Evolutionary conservation across 2,888 invertebrate species (phyloP).

Genomic region (Uloborus plumipes): DNA sequence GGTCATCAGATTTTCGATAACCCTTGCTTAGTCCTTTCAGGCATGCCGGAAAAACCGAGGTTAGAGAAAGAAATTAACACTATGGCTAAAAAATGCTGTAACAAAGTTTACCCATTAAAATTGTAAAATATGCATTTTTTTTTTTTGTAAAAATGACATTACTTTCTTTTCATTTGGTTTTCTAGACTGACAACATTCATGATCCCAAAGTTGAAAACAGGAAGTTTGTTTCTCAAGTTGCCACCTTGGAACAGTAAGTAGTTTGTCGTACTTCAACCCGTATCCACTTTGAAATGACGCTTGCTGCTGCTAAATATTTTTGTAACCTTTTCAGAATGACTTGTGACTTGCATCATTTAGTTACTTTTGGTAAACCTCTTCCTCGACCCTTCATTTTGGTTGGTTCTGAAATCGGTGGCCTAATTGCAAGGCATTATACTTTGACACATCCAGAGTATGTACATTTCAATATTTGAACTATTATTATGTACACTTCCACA

Average conservation of each 20-base stretch:
- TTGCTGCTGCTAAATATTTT: not conserved
- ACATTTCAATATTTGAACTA: not conserved
- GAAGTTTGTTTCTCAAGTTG: constrained; percentile 53
- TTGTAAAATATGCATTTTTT: too few relatives aligned
- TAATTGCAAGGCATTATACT: constrained; percentile 49
- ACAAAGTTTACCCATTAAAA: too few relatives aligned
- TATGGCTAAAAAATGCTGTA: too few relatives aligned
- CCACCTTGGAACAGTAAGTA: constrained; percentile 54
- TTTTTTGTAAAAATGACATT: too few relatives aligned
- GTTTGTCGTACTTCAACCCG: not conserved
- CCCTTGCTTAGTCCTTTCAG: too few relatives aligned
- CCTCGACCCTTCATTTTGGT: constrained; percentile 54
- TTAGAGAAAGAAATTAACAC: too few relatives aligned
- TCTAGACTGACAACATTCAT: constrained; percentile 37
- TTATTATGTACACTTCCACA: too few relatives aligned
- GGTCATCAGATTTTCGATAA: too few relatives aligned
- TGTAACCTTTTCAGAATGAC: constrained; percentile 46
- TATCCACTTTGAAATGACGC: not conserved
- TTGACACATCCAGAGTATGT: constrained; percentile 50
- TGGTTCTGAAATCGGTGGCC: constrained; percentile 52
- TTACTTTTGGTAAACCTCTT: constrained; percentile 44
- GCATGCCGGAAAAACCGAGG: too few relatives aligned
- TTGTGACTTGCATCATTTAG: constrained; percentile 44
- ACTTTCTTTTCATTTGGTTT: not conserved
- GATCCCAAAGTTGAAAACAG: constrained; percentile 39